Evolutionary conservation across 2,113 vertebrate genomes (phyloP).

Genomic region (Aspiorhynchus laticeps): DNA sequence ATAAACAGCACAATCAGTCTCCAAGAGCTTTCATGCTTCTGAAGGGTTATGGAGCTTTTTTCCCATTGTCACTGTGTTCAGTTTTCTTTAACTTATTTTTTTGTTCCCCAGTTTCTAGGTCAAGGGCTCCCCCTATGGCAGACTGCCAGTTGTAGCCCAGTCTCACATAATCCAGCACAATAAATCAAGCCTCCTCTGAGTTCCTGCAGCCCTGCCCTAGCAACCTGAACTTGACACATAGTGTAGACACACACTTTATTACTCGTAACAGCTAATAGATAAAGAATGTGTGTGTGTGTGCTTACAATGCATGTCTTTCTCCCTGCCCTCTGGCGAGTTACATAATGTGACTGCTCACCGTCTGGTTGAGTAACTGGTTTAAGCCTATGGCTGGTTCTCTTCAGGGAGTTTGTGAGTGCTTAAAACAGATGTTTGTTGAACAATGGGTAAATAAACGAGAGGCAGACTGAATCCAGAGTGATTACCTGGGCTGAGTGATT

Average conservation of each 20-base stretch:
- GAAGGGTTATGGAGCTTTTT: constrained; percentile 8
- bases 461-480: background rate
- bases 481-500: background rate
- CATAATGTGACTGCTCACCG: constrained; percentile 15
- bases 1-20: background rate
- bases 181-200: constrained; percentile 79
- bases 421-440: background rate
- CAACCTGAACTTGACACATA: constrained; percentile 66
- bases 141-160: constrained; percentile 64
- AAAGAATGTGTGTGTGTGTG: too few species aligned
- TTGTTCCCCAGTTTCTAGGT: constrained; percentile 74
- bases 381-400: constrained; percentile 14
- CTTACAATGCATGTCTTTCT: constrained; percentile 31
- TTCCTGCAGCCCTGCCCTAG: constrained; percentile 62
- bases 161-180: constrained; percentile 76
- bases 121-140: constrained; percentile 80
- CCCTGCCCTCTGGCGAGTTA: constrained; percentile 21
- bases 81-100: constrained; percentile 41
- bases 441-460: background rate
- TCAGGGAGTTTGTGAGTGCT: background rate
- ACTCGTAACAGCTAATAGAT: too few species aligned
- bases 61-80: background rate
- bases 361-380: constrained; percentile 34
- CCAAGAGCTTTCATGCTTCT: constrained; percentile 62
- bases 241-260: too few species aligned